Base-by-base conservation (phyloP, 2,113 vertebrate species). In the Tenebrosternarchus preto region DNA sequence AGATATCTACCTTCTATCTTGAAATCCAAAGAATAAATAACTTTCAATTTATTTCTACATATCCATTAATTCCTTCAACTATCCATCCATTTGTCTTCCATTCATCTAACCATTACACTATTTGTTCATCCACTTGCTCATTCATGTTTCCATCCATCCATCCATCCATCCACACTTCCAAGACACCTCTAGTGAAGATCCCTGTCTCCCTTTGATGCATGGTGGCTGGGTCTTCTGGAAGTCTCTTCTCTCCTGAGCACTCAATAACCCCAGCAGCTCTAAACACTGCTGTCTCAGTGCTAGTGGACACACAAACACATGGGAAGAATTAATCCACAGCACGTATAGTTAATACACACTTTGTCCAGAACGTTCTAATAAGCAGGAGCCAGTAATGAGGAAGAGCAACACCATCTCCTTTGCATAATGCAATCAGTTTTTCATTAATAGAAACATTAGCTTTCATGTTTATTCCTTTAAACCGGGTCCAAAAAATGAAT, bases 261-360 rank as follows among this genome's bases (percentile, higher is more conserved):
- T 93, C 4, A 97, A 87, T 93, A 95, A 90, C 33, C 95, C 92
- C 7, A 97, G 88, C 19, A 93, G 90, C 87, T 98, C 96, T 87
- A 94, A 84, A 81, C 89, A 93, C 84, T 93, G 94, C 64, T 90
- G 94, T 76, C 89, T 95, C 68, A 96, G 69, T 81, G 89, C 96
- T 98, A 75, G n/a, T 56, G 16, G 36, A 4, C 29, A 71, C 12
- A 76, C 7, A 46, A 1, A 80, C 61, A 60, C 55, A 67, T 24
- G 50, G 19, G 36, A n/a, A 43, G n/a, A 55, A 16, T 17, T 36
- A 6, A 6, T 20, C 1, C 16, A 16, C 55, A 39, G 12, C 43
- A 50, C 43, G 15, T 36, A 6, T 2, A 36, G 33, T 24, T 22
- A 31, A 15, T 50, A 15, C 43, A 50, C 43, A 50, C 43, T 50